Conservation (phyloP, 2,797 vertebrate genomes). For the Darevskia mixta region DNA sequence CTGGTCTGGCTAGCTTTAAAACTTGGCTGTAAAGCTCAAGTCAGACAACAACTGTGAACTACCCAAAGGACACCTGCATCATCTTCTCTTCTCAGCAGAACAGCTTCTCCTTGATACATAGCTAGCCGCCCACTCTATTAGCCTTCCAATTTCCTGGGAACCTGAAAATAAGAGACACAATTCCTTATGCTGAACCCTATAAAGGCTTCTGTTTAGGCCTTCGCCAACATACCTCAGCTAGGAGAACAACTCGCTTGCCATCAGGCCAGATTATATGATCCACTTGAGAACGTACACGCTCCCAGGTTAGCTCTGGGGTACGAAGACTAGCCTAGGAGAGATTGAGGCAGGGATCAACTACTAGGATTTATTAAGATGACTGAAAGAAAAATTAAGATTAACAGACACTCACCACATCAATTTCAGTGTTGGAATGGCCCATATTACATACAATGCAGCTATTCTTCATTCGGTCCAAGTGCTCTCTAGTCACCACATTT, state of each 20-base stretch:
- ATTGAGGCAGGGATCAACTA: constrained; percentile 17
- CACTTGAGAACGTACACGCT: constrained; percentile 96
- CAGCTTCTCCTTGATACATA: not conserved
- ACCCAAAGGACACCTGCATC: not conserved
- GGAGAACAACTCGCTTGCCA: constrained; percentile 93
- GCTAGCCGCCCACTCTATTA: not conserved
- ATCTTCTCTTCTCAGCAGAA: not conserved
- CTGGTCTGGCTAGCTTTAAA: not conserved
- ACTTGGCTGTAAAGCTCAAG: fast-evolving
- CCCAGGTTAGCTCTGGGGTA: constrained; percentile 97
- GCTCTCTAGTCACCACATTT: constrained; percentile 95
- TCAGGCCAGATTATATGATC: constrained; percentile 99
- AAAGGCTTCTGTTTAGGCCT: not conserved
- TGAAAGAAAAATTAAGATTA: not conserved
- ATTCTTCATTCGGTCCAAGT: constrained; percentile 97
- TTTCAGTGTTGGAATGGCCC: constrained; percentile 99
- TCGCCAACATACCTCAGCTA: constrained; percentile 89
- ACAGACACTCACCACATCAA: constrained; percentile 90
- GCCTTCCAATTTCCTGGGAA: not conserved
- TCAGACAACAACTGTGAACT: constrained; percentile 4
- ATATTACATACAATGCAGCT: constrained; percentile 99
- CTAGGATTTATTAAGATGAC: fast-evolving
- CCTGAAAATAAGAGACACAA: not conserved
- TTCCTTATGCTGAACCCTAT: not conserved
- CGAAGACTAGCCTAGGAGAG: constrained; percentile 91